Evolutionary conservation across 2,113 vertebrate species (phyloP).

Genomic region (Copsychus sechellarum): DNA sequence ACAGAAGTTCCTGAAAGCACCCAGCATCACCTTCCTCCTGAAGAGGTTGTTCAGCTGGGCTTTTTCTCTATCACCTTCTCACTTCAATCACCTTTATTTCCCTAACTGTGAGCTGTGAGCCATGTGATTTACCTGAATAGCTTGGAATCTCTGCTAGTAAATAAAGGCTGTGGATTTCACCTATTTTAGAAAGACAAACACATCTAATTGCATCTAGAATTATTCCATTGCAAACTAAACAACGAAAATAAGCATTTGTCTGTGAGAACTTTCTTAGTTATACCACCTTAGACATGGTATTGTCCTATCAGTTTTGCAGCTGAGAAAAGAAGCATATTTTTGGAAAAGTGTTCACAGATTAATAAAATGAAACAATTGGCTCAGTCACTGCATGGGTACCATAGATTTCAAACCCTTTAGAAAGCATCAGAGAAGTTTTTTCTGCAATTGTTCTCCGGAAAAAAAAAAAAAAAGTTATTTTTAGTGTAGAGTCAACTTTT

Average conservation of each 20-base stretch:
- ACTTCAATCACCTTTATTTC: not conserved
- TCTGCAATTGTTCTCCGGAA: not conserved
- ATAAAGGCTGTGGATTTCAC: conserved; percentile 58
- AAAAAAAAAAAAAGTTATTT: not conserved
- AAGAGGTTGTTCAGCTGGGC: not conserved
- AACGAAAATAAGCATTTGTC: not conserved
- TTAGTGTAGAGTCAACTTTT: not conserved
- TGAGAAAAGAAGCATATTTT: not conserved
- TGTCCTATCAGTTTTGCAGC: not conserved
- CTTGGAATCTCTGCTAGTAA: not conserved
- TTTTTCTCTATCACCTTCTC: not conserved
- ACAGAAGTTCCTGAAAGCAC: not conserved
- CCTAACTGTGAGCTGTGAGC: not conserved
- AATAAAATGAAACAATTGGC: not conserved
- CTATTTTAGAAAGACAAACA: conserved; percentile 53
- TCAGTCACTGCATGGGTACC: not conserved
- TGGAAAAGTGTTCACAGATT: not conserved
- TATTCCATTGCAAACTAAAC: conserved; percentile 45
- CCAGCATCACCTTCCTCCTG: not conserved
- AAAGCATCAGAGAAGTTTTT: not conserved
- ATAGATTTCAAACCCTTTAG: not conserved
- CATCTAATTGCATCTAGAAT: conserved; percentile 35
- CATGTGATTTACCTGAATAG: not conserved
- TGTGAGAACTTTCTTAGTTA: not conserved
- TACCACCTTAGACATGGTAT: not conserved